Percentiles rank a stretch among this genome's conserved stretches.
These are phyloP conservation scores for Microctonus hyperodae DNA, from an alignment of 2,888 invertebrate genomes.

Conservation along the genomic window DNA sequence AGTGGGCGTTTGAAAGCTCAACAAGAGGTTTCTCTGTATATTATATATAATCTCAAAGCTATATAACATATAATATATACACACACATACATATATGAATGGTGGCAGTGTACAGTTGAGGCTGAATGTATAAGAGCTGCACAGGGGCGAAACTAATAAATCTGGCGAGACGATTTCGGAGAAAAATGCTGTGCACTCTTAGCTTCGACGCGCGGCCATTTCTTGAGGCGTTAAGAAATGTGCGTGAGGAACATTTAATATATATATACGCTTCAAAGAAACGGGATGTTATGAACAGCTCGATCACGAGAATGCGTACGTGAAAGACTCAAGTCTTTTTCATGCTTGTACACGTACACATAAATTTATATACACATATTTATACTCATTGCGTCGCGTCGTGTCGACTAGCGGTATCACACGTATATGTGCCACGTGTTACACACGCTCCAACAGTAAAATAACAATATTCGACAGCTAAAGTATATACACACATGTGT, in stretches of 20 bases:
- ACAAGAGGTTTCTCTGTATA: neutral
- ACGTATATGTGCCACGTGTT: neutral
- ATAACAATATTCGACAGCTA: neutral
- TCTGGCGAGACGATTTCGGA: slow-evolving; percentile 32
- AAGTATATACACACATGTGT: neutral
- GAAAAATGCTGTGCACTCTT: slow-evolving; percentile 19
- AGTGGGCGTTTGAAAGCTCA: neutral
- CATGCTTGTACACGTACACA: neutral
- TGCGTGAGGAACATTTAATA: slow-evolving; percentile 21
- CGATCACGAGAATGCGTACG: slow-evolving; percentile 19
- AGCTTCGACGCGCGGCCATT: slow-evolving; percentile 13
- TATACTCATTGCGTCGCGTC: neutral
- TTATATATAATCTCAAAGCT: neutral
- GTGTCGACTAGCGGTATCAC: slow-evolving; percentile 1
- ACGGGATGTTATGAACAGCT: slow-evolving; percentile 24
- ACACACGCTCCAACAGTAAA: neutral
- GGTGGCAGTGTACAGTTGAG: neutral
- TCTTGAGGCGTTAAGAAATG: slow-evolving; percentile 23
- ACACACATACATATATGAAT: neutral
- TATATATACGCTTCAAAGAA: slow-evolving; percentile 9
- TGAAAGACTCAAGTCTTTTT: slow-evolving; percentile 14
- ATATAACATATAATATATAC: neutral
- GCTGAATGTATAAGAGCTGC: slow-evolving; percentile 9
- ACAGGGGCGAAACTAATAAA: slow-evolving; percentile 39
- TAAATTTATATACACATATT: neutral